Evolutionary conservation across 2,888 invertebrate species (phyloP).

Genomic region (Orchesellides sinensis): DNA sequence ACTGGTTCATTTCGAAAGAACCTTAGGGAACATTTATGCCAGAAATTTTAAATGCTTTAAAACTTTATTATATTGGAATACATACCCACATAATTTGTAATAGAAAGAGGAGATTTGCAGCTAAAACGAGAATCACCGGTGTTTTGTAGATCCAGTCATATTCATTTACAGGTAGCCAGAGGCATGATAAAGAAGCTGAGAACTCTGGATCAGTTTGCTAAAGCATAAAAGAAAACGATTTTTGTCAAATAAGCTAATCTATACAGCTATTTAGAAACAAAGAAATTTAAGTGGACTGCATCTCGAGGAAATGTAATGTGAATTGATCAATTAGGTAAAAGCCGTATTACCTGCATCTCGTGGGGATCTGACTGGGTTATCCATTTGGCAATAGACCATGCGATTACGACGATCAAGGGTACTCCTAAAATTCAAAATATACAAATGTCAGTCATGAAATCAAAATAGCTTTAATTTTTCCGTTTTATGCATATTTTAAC

Average conservation of each 20-base stretch:
- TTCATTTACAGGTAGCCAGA: conserved; percentile 88
- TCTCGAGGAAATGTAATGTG: too few relatives aligned
- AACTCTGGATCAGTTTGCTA: conserved; percentile 52
- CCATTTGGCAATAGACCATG: conserved; percentile 81
- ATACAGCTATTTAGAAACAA: too few relatives aligned
- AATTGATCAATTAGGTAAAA: too few relatives aligned
- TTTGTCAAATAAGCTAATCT: not conserved
- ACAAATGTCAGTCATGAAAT: too few relatives aligned
- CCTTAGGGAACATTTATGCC: too few relatives aligned
- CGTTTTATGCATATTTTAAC: too few relatives aligned
- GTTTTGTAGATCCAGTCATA: conserved; percentile 94
- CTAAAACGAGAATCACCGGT: conserved; percentile 88
- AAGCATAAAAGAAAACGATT: not conserved
- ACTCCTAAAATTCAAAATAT: conserved; percentile 77
- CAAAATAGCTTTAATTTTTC: too few relatives aligned
- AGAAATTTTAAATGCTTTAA: too few relatives aligned
- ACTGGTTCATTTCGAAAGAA: too few relatives aligned
- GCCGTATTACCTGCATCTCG: conserved; percentile 33
- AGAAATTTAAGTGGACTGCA: too few relatives aligned
- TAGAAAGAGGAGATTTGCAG: conserved; percentile 89
- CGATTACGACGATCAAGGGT: conserved; percentile 80
- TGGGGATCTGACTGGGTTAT: conserved; percentile 73
- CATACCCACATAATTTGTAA: conserved; percentile 91
- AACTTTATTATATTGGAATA: too few relatives aligned
- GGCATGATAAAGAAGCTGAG: conserved; percentile 79